These are phyloP conservation scores for Agonum fuliginosum DNA, from an alignment of 2,888 invertebrate genomes.

Conservation along the genomic window DNA sequence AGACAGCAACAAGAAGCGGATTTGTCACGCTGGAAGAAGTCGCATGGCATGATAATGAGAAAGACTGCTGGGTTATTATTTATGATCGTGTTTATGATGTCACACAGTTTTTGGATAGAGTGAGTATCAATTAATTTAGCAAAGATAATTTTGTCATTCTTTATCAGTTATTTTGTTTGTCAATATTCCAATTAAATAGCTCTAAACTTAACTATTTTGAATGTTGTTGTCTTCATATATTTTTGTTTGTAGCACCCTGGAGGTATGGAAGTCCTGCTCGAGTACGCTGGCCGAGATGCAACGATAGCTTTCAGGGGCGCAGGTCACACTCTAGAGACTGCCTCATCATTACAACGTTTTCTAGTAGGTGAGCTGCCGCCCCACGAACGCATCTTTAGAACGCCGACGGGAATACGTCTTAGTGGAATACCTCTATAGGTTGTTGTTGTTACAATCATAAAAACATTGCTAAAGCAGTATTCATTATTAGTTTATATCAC, in stretches of 20 bases:
- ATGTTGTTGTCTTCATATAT: background rate
- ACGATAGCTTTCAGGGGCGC: conserved; percentile 87
- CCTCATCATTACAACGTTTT: conserved; percentile 80
- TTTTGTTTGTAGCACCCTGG: conserved; percentile 83
- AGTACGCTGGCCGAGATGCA: conserved; percentile 90
- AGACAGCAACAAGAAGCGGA: conserved; percentile 68
- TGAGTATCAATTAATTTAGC: conserved; percentile 66
- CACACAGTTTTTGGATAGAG: conserved; percentile 83
- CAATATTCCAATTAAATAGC: background rate
- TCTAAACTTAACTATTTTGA: background rate
- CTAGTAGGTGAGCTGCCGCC: conserved; percentile 85
- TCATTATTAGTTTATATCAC: background rate
- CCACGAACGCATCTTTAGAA: conserved; percentile 83
- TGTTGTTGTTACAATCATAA: background rate
- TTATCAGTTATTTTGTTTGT: background rate
- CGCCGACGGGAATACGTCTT: conserved; percentile 76
- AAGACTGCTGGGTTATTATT: conserved; percentile 91
- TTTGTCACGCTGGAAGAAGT: conserved; percentile 84
- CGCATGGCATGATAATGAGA: conserved; percentile 81
- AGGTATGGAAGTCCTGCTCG: conserved; percentile 86
- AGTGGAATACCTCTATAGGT: conserved; percentile 77
- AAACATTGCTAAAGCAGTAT: background rate
- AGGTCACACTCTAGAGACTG: conserved; percentile 83
- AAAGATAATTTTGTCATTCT: too few species aligned
- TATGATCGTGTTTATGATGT: conserved; percentile 91